phyloP scores from a whole-genome alignment of 2,113 vertebrate genomes.

The Piaya cayana region DNA sequence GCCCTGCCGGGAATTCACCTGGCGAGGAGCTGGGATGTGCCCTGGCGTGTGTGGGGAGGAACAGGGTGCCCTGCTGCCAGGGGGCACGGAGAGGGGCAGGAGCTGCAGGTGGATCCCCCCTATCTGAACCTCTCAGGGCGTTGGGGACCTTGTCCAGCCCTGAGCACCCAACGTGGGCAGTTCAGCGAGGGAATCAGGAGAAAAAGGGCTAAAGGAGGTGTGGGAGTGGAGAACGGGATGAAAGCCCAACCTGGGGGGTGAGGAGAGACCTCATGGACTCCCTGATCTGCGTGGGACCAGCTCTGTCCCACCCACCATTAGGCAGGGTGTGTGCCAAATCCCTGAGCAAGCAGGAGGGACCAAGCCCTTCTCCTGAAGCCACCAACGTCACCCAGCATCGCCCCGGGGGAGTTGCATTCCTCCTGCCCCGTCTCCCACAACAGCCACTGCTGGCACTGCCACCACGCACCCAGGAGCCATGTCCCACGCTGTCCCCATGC shows the following conservation, averaged over 20 bases:
- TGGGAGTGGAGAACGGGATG: not conserved
- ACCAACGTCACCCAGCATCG: not conserved
- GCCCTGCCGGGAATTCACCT: fast-evolving
- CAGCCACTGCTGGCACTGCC: not conserved
- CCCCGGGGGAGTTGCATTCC: not conserved
- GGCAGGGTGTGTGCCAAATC: constrained; percentile 6
- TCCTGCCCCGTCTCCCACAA: not conserved
- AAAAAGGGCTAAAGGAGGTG: not conserved
- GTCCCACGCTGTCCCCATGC: not conserved
- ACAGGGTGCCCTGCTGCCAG: not conserved
- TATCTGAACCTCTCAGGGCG: fast-evolving
- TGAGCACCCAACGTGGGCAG: fast-evolving
- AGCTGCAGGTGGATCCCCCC: not conserved
- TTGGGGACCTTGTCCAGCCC: not conserved
- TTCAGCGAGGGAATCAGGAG: fast-evolving
- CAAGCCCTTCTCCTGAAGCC: constrained; percentile 29
- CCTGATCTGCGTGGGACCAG: not conserved
- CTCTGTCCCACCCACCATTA: not conserved
- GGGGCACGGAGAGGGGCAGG: not conserved
- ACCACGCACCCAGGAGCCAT: fast-evolving
- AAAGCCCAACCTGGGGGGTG: not conserved
- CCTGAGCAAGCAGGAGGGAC: constrained; percentile 34
- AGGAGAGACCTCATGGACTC: not conserved
- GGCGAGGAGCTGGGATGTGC: not conserved
- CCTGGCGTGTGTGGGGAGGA: fast-evolving